Evolutionary conservation across 2,888 invertebrate genomes (phyloP), one percentile per base, ranked within the genome.

Genomic region (Cryptosula pallasiana): DNA sequence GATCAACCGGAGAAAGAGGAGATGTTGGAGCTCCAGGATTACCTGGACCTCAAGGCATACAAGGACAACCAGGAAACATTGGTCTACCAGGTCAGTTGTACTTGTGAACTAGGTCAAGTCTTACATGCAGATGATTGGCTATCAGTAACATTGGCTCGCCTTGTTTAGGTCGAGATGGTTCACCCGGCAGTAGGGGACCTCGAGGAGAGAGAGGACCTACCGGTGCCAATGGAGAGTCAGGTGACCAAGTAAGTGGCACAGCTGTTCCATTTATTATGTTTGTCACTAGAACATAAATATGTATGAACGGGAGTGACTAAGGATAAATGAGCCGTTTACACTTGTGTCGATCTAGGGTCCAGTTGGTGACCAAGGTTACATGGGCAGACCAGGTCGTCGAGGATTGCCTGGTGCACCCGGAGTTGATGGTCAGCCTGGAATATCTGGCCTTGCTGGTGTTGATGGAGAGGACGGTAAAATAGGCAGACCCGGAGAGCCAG

Each of bases 341-440:
- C n/a, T n/a, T n/a, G n/a, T n/a, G n/a, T 9, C 25, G 9, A 13
- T 27, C 9, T 25, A 70, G 45, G 70, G 70, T n/a, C 35, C n/a
- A 5, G 3, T 23, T 32, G 70, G 70, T 23, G 45, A 70, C 3
- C 70, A 34, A 5, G 70, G 70, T 5, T 54, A 36, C n/a, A 23
- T 23, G 16, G 70, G 70, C 16, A n/a, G 45, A 54, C 16, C 70
- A 23, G 70, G 70, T n/a, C 16, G 45, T 9, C 23, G 35, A 25
- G 73, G 73, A 20, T 9, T 29, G 36, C 34, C 55, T 20, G 74
- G 75, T 36, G 57, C 55, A 35, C 32, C 69, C 16, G 74, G 74
- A 71, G 20, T 71, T 35, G 16, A 29, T 55, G 74, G 74, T 70
- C 20, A 20, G 27, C 35, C 70, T 20, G 73, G 73, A 32, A n/a